These are phyloP conservation scores for Pseudorhombus dupliciocellatus DNA, from an alignment of 2,113 vertebrate genomes.

Conservation along the genomic window DNA sequence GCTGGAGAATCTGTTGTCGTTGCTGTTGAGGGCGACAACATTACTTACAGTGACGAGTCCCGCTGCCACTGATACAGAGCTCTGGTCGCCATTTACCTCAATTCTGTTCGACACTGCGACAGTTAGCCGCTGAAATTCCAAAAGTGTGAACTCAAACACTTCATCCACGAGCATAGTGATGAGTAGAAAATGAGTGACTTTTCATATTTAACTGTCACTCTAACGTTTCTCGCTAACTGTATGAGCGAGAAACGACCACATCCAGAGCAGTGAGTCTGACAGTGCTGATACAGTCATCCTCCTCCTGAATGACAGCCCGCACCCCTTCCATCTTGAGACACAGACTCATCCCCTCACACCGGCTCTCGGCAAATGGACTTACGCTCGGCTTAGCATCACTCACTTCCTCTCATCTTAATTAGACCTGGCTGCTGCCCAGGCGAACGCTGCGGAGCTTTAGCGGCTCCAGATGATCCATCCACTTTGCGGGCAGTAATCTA, in stretches of 20 bases:
- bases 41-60: too few relatives aligned
- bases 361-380: constrained; percentile 48
- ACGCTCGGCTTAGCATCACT: constrained; percentile 61
- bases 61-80: too few relatives aligned
- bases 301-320: constrained; percentile 16
- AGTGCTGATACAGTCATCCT: background rate
- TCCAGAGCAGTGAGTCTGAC: background rate
- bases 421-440: constrained; percentile 61
- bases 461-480: constrained; percentile 54
- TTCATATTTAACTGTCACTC: too few relatives aligned
- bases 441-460: constrained; percentile 27
- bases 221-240: background rate
- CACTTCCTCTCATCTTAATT: constrained; percentile 71
- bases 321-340: background rate
- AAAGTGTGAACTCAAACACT: too few relatives aligned
- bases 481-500: constrained; percentile 63
- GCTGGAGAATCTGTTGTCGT: too few relatives aligned
- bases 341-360: constrained; percentile 44
- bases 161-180: too few relatives aligned
- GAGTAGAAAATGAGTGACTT: too few relatives aligned
- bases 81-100: too few relatives aligned
- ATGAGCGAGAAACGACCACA: background rate
- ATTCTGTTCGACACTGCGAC: too few relatives aligned
- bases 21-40: too few relatives aligned
- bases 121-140: too few relatives aligned